Evolutionary conservation across 2,797 vertebrate species (phyloP).

Genomic region (Aldrovandia affinis): DNA sequence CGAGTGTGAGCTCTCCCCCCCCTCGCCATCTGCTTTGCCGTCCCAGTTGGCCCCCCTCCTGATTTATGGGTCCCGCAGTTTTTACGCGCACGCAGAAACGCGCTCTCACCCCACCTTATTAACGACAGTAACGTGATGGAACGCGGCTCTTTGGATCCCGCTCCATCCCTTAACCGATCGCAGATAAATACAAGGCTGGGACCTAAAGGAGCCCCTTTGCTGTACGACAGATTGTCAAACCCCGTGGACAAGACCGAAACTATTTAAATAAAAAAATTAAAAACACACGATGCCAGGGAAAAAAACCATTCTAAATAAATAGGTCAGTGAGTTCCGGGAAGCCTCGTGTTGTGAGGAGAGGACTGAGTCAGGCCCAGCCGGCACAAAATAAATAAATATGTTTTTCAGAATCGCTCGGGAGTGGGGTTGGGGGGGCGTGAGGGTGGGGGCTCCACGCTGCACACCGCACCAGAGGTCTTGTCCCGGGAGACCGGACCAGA

Average conservation of each 20-base stretch:
- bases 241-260: background rate
- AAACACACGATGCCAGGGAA: slow-evolving; percentile 37
- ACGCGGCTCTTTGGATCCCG: slow-evolving; percentile 38
- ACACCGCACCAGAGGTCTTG: slow-evolving; percentile 55
- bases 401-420: background rate
- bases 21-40: slow-evolving; percentile 69
- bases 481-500: slow-evolving; percentile 65
- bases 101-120: slow-evolving; percentile 57
- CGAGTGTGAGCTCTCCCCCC: slow-evolving; percentile 31
- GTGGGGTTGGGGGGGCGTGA: background rate
- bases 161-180: background rate
- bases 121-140: slow-evolving; percentile 61
- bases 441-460: slow-evolving; percentile 52
- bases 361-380: slow-evolving; percentile 52
- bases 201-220: background rate
- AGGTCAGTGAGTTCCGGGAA: slow-evolving; percentile 69
- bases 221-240: background rate
- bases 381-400: slow-evolving; percentile 61
- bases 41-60: slow-evolving; percentile 71
- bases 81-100: no score
- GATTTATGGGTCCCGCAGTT: slow-evolving; percentile 68
- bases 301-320: slow-evolving; percentile 61
- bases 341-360: slow-evolving; percentile 43
- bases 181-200: background rate
- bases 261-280: background rate